Percentiles rank a stretch among this genome's conserved stretches.
Conservation (phyloP, 1,140 invertebrate genomes). For the Pinna nobilis region DNA sequence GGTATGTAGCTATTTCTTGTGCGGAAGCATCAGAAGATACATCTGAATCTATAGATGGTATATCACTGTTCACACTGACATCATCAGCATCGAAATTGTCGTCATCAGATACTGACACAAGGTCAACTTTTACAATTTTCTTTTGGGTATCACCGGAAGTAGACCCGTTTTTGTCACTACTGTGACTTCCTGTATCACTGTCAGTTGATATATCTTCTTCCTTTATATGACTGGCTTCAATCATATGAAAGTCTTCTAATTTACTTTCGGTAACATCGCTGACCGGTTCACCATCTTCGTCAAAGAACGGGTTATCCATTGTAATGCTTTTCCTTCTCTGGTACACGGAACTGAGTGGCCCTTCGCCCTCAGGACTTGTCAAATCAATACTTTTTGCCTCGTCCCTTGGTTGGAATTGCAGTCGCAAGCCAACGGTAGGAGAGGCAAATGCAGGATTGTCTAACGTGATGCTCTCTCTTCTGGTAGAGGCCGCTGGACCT, state of each 20-base stretch:
- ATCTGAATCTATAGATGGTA: background rate
- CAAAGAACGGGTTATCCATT: constrained; percentile 14
- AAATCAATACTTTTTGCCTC: background rate
- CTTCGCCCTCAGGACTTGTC: background rate
- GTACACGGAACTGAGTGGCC: background rate
- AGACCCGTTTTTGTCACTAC: background rate
- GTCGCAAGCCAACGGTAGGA: background rate
- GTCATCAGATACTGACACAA: background rate
- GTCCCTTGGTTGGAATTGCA: no score
- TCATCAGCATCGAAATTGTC: constrained; percentile 7
- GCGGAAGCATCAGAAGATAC: background rate
- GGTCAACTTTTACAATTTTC: constrained; percentile 2
- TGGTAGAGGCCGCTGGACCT: background rate
- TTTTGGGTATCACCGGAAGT: background rate
- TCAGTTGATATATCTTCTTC: background rate
- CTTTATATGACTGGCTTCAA: background rate
- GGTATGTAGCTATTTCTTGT: no score
- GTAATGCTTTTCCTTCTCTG: constrained; percentile 3
- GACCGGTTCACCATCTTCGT: background rate
- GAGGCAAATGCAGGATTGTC: constrained; percentile 16
- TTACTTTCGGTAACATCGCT: background rate
- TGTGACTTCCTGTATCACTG: constrained; percentile 1
- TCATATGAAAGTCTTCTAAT: background rate
- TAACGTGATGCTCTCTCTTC: constrained; percentile 14
- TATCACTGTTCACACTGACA: background rate